These are phyloP conservation scores for Ctenopoma kingsleyae DNA, from an alignment of 2,797 vertebrate species.

Conservation along the genomic window DNA sequence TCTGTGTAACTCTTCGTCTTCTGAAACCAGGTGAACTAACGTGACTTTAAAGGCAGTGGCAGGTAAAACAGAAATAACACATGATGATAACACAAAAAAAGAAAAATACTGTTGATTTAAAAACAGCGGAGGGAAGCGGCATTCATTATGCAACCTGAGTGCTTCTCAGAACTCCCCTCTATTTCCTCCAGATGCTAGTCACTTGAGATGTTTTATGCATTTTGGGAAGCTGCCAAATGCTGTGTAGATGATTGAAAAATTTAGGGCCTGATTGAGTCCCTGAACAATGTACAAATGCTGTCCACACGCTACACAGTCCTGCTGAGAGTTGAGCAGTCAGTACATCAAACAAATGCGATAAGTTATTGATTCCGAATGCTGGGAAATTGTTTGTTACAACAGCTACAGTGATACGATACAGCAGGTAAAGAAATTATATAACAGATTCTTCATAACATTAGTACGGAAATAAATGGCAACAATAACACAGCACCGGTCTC, in stretches of 20 bases:
- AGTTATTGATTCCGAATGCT: constrained; percentile 59
- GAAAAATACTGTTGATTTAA: constrained; percentile 36
- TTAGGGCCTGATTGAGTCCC: constrained; percentile 55
- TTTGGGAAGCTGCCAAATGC: constrained; percentile 75
- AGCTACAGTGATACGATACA: constrained; percentile 32
- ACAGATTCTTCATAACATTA: constrained; percentile 29
- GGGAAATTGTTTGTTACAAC: constrained; percentile 51
- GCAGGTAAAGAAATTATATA: constrained; percentile 7
- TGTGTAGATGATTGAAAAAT: constrained; percentile 75
- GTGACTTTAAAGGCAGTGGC: constrained; percentile 32
- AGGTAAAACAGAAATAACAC: constrained; percentile 41
- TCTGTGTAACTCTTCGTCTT: constrained; percentile 14
- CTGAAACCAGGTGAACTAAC: constrained; percentile 23
- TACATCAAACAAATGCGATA: constrained; percentile 44
- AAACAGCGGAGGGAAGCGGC: constrained; percentile 36
- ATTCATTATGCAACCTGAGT: constrained; percentile 68
- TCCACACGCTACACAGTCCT: constrained; percentile 28
- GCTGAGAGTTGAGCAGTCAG: constrained; percentile 35
- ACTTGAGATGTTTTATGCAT: constrained; percentile 65
- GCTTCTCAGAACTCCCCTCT: constrained; percentile 61
- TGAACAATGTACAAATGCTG: constrained; percentile 57
- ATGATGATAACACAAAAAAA: not conserved
- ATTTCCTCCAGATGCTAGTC: constrained; percentile 68
- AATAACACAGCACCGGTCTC: constrained; percentile 1
- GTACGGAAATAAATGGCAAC: constrained; percentile 2